A percentile compares a stretch with the other conserved stretches of the same genome.
Conservation (phyloP, 2,113 vertebrate species). For the Echinops telfairi region DNA sequence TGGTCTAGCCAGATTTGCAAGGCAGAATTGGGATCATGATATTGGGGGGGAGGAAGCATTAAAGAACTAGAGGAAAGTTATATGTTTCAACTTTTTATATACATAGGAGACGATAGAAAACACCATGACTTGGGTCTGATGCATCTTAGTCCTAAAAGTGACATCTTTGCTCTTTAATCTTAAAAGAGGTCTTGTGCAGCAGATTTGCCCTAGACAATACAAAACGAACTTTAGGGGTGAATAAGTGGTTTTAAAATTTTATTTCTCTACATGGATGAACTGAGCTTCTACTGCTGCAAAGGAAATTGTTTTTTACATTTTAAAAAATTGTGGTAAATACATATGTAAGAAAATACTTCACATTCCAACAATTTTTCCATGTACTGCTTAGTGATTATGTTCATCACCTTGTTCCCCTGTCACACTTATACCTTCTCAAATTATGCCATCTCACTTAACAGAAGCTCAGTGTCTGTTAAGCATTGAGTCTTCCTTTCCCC, state of each 20-base stretch:
- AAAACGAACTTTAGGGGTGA: neutral
- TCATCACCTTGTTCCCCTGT: neutral
- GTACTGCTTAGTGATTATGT: neutral
- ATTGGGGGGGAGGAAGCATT: too few relatives aligned
- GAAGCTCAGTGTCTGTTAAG: neutral
- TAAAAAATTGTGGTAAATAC: neutral
- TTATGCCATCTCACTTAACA: neutral
- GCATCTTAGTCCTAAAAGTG: too few relatives aligned
- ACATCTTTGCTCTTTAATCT: too few relatives aligned
- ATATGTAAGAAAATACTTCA: neutral
- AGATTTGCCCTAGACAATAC: too few relatives aligned
- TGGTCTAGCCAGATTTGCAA: too few relatives aligned
- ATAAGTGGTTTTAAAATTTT: slow-evolving; percentile 33
- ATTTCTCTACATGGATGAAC: neutral
- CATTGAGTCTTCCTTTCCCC: neutral
- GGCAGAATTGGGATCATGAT: too few relatives aligned
- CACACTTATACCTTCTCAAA: neutral
- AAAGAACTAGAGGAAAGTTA: too few relatives aligned
- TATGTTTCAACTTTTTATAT: too few relatives aligned
- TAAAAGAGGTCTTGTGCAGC: neutral
- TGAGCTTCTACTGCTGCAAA: slow-evolving; percentile 30
- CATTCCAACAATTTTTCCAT: neutral
- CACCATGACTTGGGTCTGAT: too few relatives aligned
- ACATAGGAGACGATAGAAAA: too few relatives aligned
- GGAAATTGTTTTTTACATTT: slow-evolving; percentile 26